These are phyloP conservation scores for Sisyra nigra DNA, from an alignment of 2,888 invertebrate genomes.

Conservation along the genomic window DNA sequence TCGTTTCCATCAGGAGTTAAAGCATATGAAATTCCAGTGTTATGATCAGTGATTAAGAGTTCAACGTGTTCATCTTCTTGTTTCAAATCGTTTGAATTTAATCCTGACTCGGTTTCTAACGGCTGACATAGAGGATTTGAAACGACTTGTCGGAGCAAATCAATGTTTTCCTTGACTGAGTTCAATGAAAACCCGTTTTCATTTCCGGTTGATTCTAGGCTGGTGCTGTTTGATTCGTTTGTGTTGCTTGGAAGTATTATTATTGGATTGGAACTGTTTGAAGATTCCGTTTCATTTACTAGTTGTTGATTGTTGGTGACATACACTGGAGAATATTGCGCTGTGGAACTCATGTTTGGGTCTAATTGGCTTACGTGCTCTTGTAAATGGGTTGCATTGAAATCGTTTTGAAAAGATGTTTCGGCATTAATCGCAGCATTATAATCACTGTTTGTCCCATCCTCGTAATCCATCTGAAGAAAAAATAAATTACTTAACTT, in stretches of 20 bases:
- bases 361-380: conserved; percentile 24
- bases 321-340: conserved; percentile 43
- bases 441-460: conserved; percentile 21
- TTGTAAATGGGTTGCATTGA: conserved; percentile 18
- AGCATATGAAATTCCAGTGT: conserved; percentile 17
- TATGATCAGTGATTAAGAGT: conserved; percentile 26
- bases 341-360: conserved; percentile 37
- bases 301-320: conserved; percentile 19
- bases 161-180: conserved; percentile 4
- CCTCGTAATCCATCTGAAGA: conserved; percentile 25
- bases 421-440: conserved; percentile 11
- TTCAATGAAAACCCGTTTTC: conserved; percentile 4
- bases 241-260: conserved; percentile 17
- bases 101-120: neutral
- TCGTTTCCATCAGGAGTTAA: neutral
- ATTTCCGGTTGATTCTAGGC: neutral
- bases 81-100: conserved; percentile 3
- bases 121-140: conserved; percentile 14
- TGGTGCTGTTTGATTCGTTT: neutral
- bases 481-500: too few species aligned
- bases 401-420: conserved; percentile 7
- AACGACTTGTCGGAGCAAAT: conserved; percentile 18
- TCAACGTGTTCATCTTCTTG: conserved; percentile 17
- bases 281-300: conserved; percentile 13
- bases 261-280: conserved; percentile 19